Evolutionary conservation across 2,888 invertebrate genomes (phyloP), one percentile per base, ranked within the genome.

Genomic region (Lithosia quadra): DNA sequence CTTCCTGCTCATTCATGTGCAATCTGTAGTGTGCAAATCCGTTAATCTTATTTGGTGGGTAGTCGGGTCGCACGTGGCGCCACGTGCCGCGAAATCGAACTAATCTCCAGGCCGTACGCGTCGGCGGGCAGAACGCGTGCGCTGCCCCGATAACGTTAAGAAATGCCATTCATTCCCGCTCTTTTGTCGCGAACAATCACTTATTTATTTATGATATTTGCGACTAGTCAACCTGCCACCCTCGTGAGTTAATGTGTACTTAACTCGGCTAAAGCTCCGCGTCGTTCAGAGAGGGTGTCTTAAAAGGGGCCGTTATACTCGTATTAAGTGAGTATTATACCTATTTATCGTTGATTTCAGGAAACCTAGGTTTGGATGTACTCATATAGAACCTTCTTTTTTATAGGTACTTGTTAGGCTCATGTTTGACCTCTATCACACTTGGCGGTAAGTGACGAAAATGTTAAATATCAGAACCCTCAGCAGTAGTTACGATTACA

Each of bases 11-110:
- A 93, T 93, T 94, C 92, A 92, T 93, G 94, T 94, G 93, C 94
- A 95, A 94, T 95, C 93, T 94, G 95, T 94, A 94, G 94, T 94
- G 93, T 91, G 92, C 92, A 94, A 94, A 95, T 95, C 95, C 93
- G 93, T 91, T 95, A 95, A 95, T 95, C 94, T 95, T 89, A 92
- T 94, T 94, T 92, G 88, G 92, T 88, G 92, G 92, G 92, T 90
- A 91, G 89, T 86, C 83, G 78, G 73, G 71, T 78, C 81, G 89
- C 94, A 94, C 95, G 94, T 92, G 94, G 91, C 94, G 94, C 91
- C 94, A 92, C 94, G 94, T 93, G 94, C 86, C 93, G 76, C 84
- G 85, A 91, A 93, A 94, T 94, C 92, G 88, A 94, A 94, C 92
- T 94, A 94, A 95, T 94, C 95, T 94, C 87, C 86, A 87, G 83